Base-by-base conservation (phyloP, 2,888 invertebrate genomes). In the Athalia rosae region DNA sequence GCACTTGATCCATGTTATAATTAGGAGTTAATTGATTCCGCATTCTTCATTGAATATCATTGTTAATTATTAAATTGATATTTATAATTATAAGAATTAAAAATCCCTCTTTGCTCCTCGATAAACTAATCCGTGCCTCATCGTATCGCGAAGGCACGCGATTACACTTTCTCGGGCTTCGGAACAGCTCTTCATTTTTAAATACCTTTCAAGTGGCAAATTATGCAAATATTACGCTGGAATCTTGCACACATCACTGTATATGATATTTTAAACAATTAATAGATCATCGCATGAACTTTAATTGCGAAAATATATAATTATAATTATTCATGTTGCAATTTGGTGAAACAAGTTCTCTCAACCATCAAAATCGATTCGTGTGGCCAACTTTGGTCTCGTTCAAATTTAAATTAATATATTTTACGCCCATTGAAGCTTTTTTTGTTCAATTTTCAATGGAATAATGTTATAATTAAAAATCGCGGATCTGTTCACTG, bases 321-420 rank as follows among this genome's bases (percentile, higher is more conserved):
- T 11, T 43, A 43, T 28, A n/a, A 6, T 11, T 6, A n/a, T n/a
- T 11, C 11, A n/a, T 11, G 47, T 6, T 64, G 9, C 45, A 64
- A 64, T 64, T 64, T 64, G 2, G 4, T 11, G 58, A 11, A 43
- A 45, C 45, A 43, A 43, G 28, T 45, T 62, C 5, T 62, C 43
- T 61, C 9, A 5, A 62, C 41, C 28, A 28, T 62, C 62, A 8
- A 47, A 64, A 64, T 47, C 67, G 67, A 67, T 53, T 41, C 53
- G 41, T 28, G 28, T 2, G 28, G 28, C 28, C 28, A 28, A 28
- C 28, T 28, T 28, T n/a, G 67, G 15, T 50, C 50, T 9, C 11
- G 5, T 67, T 28, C 2, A 53, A 67, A 67, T 67, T 67, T 53
- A 6, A 41, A 67, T 28, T 28, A 50, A 50, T 53, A 50, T n/a